These are phyloP conservation scores for Cataglyphis cursor DNA, from an alignment of 2,888 invertebrate species.

Conservation along the genomic window DNA sequence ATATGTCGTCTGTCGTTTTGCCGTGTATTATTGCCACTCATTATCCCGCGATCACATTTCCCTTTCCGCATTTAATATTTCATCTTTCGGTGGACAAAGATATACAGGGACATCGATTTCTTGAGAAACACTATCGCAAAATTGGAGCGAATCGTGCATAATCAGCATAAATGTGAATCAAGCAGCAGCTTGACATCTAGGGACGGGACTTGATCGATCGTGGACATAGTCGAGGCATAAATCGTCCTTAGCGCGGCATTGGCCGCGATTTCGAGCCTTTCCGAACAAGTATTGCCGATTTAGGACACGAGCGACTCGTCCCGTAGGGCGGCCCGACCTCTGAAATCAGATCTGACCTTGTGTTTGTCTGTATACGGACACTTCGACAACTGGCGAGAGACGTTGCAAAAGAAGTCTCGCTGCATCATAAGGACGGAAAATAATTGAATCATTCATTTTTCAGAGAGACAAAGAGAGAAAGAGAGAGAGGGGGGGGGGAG, in stretches of 20 bases:
- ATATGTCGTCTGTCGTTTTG: not conserved
- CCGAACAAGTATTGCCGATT: conserved; percentile 70
- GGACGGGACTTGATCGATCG: conserved; percentile 64
- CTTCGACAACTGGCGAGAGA: conserved; percentile 47
- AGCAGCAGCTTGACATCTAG: conserved; percentile 42
- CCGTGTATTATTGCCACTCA: not conserved
- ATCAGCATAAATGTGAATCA: conserved; percentile 51
- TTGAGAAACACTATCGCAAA: not conserved
- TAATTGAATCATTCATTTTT: not conserved
- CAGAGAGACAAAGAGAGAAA: not conserved
- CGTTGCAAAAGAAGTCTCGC: not conserved
- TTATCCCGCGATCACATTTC: not conserved
- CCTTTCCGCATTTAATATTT: not conserved
- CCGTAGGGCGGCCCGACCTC: conserved; percentile 69
- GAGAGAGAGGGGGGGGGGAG: not conserved
- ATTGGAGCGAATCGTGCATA: conserved; percentile 48
- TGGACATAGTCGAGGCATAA: conserved; percentile 60
- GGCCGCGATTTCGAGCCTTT: conserved; percentile 78
- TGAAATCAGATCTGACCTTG: conserved; percentile 69
- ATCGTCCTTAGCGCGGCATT: conserved; percentile 74
- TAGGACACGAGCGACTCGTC: conserved; percentile 58
- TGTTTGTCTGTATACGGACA: conserved; percentile 47
- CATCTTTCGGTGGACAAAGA: not conserved
- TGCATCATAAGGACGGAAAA: not conserved
- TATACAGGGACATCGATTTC: conserved; percentile 37